Conservation (phyloP, 2,888 invertebrate genomes). For the Dolichomitus sp. region DNA sequence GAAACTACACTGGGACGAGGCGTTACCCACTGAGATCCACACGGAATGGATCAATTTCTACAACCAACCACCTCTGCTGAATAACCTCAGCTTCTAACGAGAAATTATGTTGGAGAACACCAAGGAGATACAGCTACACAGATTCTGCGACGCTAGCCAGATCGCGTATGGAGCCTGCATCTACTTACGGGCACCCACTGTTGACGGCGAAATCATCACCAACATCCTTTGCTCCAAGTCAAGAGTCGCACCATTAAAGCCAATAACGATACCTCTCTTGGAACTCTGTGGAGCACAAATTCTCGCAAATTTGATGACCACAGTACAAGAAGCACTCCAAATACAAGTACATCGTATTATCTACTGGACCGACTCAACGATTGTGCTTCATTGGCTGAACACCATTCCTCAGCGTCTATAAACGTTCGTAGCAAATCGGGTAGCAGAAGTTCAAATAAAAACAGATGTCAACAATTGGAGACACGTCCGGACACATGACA, state of each 20-base stretch:
- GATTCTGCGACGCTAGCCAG: constrained; percentile 72
- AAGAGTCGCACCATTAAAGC: constrained; percentile 63
- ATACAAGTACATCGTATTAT: not conserved
- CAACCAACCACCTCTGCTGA: constrained; percentile 3
- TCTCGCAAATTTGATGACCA: constrained; percentile 31
- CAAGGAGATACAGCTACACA: constrained; percentile 40
- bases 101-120: not conserved
- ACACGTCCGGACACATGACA: constrained; percentile 41
- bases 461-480: constrained; percentile 30
- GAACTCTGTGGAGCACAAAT: constrained; percentile 65
- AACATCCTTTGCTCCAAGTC: constrained; percentile 64
- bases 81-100: constrained; percentile 7
- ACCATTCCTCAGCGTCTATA: constrained; percentile 44
- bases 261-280: constrained; percentile 57
- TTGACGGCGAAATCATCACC: not conserved
- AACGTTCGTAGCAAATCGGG: constrained; percentile 61
- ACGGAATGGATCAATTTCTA: not conserved
- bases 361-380: constrained; percentile 64
- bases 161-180: constrained; percentile 71
- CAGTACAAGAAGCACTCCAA: not conserved
- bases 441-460: constrained; percentile 50
- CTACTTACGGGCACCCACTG: constrained; percentile 43
- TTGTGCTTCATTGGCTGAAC: constrained; percentile 60
- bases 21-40: constrained; percentile 10
- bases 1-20: constrained; percentile 47